A percentile compares a stretch with the other conserved stretches of the same genome.
These are phyloP conservation scores for Hyposoter didymator DNA, from an alignment of 2,888 invertebrate genomes.

Conservation along the genomic window DNA sequence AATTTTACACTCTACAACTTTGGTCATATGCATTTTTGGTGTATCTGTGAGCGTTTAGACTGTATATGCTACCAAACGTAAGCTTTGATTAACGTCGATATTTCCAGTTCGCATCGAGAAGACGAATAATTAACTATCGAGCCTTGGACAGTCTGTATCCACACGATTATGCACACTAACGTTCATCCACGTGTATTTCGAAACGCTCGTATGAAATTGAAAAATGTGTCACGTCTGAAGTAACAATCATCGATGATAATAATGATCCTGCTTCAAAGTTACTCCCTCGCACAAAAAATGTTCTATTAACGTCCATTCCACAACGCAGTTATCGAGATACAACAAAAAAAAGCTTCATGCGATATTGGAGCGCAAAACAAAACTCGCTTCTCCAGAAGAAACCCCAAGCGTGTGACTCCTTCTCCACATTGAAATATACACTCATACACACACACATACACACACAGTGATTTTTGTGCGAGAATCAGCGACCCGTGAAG, in stretches of 20 bases:
- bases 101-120: not conserved
- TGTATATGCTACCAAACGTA: not conserved
- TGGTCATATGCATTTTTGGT: not conserved
- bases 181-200: not conserved
- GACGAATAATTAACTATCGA: not conserved
- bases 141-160: too few relatives aligned
- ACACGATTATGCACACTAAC: too few relatives aligned
- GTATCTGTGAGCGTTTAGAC: not conserved
- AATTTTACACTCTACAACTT: not conserved
- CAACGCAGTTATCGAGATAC: not conserved
- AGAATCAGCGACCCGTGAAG: slow-evolving; percentile 73
- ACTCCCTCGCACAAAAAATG: not conserved
- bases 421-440: not conserved
- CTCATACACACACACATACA: slow-evolving; percentile 12
- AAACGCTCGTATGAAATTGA: not conserved
- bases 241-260: not conserved
- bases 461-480: slow-evolving; percentile 41
- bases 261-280: not conserved
- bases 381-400: slow-evolving; percentile 3
- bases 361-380: slow-evolving; percentile 13
- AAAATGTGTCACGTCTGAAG: not conserved
- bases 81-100: not conserved
- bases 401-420: not conserved
- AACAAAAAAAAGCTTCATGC: slow-evolving; percentile 7
- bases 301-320: not conserved